Percentiles rank a stretch among this genome's conserved stretches.
Evolutionary conservation across 2,797 vertebrate species (phyloP).

Genomic region (Tokudaia muenninki): DNA sequence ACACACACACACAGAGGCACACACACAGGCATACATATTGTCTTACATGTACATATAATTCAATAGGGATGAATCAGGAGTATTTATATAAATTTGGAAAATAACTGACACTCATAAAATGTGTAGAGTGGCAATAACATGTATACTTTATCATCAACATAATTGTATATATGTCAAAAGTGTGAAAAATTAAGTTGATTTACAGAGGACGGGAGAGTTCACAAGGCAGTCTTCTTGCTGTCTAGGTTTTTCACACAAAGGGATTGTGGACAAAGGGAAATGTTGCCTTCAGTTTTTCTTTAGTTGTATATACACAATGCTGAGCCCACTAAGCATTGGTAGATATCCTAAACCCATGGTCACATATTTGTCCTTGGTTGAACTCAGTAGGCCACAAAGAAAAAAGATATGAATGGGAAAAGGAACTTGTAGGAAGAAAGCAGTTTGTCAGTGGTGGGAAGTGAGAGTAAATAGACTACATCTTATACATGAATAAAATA

Average conservation of each 20-base stretch:
- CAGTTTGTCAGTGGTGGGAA: background rate
- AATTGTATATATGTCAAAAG: background rate
- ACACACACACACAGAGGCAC: background rate
- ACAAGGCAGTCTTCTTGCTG: background rate
- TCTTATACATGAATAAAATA: background rate
- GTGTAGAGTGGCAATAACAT: background rate
- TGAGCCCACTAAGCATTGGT: background rate
- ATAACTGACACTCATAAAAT: background rate
- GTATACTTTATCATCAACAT: background rate
- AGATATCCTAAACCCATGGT: background rate
- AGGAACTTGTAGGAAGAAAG: background rate
- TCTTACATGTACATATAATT: background rate
- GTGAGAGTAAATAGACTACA: background rate
- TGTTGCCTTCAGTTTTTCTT: background rate
- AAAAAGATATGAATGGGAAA: background rate
- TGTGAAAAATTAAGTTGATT: background rate
- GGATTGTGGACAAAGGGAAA: background rate
- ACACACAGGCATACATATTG: background rate
- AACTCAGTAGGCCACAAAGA: background rate
- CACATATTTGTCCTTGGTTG: background rate
- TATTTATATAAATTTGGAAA: background rate
- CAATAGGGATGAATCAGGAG: background rate
- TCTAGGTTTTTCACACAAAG: background rate
- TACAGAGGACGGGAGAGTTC: too few species aligned
- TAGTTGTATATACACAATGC: too few species aligned